Evolutionary conservation across 2,113 vertebrate species (phyloP), one percentile per base, ranked within the genome.

Genomic region (Labeo catla): DNA sequence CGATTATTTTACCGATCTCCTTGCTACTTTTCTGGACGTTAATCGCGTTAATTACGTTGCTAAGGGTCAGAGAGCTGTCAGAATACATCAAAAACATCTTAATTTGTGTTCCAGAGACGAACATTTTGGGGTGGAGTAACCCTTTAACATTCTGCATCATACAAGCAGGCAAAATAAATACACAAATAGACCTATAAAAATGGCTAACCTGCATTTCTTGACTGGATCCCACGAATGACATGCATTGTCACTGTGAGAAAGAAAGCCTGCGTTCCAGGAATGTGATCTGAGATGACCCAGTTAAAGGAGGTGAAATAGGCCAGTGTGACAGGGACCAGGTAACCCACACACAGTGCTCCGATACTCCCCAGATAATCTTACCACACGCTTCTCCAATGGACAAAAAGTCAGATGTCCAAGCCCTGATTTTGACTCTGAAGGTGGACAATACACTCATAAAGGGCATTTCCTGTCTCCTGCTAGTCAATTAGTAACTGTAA

Each of bases 271-370:
- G 50, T 15, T 63, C 86, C 68, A 86, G 88, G 88, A 91, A 92
- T 80, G 10, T 79, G 87, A 92, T 92, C 90, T 87, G 83, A 90
- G 50, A 76, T 91, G 92, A 92, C 90, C 91, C 87, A 89, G 79
- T 78, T 79, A 45, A 77, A 79, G 63, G 61, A 80, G 88, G 91
- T 89, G 89, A 89, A 86, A 88, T 88, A 87, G 91, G 88, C 86
- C 82, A 83, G 66, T 78, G 63, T 57, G 88, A 79, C 70, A 89
- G 85, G 65, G 47, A 52, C 68, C 49, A 49, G 36, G 39, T 73
- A 73, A 73, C 39, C 47, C 74, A 76, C 73, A 76, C 74, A 76
- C 21, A 23, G 43, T 4, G 19, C 45, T 52, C 13, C 9, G 49
- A 77, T 77, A 77, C 49, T 77, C 23, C 28, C 9, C 28, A 57